Conservation (phyloP, 2,888 invertebrate species). For the Cremastinae sp. region DNA sequence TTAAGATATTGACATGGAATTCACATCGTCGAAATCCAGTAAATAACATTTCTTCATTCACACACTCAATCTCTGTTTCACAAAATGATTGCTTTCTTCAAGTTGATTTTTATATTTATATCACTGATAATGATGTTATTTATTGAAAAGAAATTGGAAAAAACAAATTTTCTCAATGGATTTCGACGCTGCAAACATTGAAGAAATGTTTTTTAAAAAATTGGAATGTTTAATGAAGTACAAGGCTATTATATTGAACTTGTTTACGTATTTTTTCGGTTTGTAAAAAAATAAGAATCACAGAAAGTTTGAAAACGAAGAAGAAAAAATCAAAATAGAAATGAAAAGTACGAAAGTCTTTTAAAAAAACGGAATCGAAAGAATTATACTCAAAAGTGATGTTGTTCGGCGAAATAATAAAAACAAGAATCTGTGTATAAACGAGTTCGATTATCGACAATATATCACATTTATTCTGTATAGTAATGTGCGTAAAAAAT, state of each 20-base stretch:
- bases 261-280: not conserved
- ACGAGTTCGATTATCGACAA: slow-evolving; percentile 32
- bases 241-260: not conserved
- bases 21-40: too few species aligned
- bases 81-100: too few species aligned
- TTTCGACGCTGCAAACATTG: not conserved
- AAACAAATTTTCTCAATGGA: not conserved
- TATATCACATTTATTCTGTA: slow-evolving; percentile 55
- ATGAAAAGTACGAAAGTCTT: not conserved
- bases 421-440: slow-evolving; percentile 7
- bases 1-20: too few species aligned
- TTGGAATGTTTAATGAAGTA: slow-evolving; percentile 55
- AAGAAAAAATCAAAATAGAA: not conserved
- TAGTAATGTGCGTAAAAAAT: slow-evolving; percentile 51
- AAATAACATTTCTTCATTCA: too few species aligned
- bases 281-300: slow-evolving; percentile 8
- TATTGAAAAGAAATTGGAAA: not conserved
- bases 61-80: too few species aligned
- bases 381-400: slow-evolving; percentile 5
- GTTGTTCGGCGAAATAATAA: not conserved
- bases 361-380: slow-evolving; percentile 20
- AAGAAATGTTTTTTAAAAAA: not conserved
- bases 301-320: slow-evolving; percentile 14
- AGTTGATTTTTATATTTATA: too few species aligned
- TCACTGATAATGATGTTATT: not conserved